phyloP scores from a whole-genome alignment of 2,113 vertebrate species.

The Scortum barcoo region DNA sequence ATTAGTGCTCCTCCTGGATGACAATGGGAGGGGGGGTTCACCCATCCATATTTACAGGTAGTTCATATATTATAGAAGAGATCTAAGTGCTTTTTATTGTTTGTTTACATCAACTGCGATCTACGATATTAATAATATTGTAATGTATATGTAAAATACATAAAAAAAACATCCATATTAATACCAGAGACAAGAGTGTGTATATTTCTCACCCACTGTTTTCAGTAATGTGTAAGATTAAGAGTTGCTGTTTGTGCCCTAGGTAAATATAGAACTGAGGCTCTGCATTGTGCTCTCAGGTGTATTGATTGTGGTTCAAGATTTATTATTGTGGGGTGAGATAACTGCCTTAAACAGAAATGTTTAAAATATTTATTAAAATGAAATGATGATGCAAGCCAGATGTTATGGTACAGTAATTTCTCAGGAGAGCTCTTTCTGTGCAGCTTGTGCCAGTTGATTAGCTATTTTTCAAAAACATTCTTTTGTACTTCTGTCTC shows the following conservation, averaged over 20 bases:
- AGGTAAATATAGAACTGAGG: background rate
- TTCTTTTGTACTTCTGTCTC: background rate
- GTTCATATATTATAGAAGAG: background rate
- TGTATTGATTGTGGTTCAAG: background rate
- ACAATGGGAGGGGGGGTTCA: too few species aligned
- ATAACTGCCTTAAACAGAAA: background rate
- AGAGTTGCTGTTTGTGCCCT: background rate
- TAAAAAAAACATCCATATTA: background rate
- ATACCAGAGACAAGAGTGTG: background rate
- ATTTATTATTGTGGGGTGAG: background rate
- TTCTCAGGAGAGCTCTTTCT: background rate
- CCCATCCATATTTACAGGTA: background rate
- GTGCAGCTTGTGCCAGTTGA: background rate
- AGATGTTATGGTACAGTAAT: background rate
- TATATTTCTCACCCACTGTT: background rate
- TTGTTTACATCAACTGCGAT: background rate
- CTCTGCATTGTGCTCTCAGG: background rate
- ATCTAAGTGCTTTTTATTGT: background rate
- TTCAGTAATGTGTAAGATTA: background rate
- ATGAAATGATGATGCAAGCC: background rate
- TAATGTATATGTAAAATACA: background rate
- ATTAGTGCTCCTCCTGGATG: too few species aligned
- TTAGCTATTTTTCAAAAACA: background rate
- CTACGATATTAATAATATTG: background rate
- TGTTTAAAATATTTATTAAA: background rate